These are phyloP conservation scores for Himalopsyche anomala DNA, from an alignment of 2,888 invertebrate genomes.

Conservation along the genomic window DNA sequence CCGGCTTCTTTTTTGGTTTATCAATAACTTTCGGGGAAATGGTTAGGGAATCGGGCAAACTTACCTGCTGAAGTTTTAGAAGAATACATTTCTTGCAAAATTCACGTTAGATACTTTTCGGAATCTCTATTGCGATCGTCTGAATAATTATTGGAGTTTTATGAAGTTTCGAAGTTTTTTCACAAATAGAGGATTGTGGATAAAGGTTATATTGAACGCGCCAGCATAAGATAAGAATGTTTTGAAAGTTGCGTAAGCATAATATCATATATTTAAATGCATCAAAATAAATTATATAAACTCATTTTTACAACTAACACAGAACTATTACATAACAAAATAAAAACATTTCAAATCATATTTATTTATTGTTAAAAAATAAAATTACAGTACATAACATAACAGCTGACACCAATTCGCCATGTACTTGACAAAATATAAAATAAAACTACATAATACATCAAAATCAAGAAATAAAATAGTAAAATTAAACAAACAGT, in stretches of 20 bases:
- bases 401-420: too few relatives aligned
- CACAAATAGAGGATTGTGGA: constrained; percentile 50
- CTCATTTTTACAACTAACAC: too few relatives aligned
- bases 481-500: too few relatives aligned
- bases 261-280: background rate
- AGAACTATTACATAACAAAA: too few relatives aligned
- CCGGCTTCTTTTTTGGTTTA: constrained; percentile 60
- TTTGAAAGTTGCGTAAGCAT: background rate
- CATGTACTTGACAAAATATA: too few relatives aligned
- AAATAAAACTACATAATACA: too few relatives aligned
- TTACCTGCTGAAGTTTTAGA: constrained; percentile 43
- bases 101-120: constrained; percentile 16
- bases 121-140: constrained; percentile 37
- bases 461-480: too few relatives aligned
- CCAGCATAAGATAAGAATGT: background rate
- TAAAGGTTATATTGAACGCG: constrained; percentile 50
- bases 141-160: constrained; percentile 38
- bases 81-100: constrained; percentile 43
- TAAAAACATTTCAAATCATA: too few relatives aligned
- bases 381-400: too few relatives aligned
- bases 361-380: too few relatives aligned
- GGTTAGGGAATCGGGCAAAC: constrained; percentile 45
- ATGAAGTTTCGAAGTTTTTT: constrained; percentile 9
- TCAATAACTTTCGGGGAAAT: constrained; percentile 54
- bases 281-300: too few relatives aligned